phyloP scores from a whole-genome alignment of 1,140 invertebrate species.

The Drosophila takahashii region DNA sequence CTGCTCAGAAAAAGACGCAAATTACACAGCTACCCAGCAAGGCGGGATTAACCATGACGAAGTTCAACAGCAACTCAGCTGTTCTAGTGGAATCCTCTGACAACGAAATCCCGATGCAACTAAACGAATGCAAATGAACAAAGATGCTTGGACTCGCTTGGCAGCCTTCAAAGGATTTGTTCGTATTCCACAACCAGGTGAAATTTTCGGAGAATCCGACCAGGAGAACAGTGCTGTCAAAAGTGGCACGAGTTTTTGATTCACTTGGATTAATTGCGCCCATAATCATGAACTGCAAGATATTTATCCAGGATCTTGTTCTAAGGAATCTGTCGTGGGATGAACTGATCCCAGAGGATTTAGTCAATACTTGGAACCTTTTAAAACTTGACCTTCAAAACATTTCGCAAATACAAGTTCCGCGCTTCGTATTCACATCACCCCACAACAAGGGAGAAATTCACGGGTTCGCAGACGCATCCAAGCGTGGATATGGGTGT shows the following conservation, averaged over 20 bases:
- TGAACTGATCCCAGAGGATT: neutral
- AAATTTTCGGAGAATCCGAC: neutral
- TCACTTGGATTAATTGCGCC: neutral
- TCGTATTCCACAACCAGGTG: neutral
- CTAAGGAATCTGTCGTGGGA: neutral
- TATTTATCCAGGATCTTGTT: neutral
- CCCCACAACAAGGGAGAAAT: too few species aligned
- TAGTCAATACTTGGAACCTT: too few species aligned
- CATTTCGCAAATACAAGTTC: too few species aligned
- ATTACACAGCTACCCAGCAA: neutral
- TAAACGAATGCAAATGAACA: neutral
- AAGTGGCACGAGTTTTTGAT: too few species aligned
- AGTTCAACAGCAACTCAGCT: neutral
- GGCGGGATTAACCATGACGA: neutral
- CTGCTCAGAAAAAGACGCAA: neutral
- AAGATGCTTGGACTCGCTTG: neutral
- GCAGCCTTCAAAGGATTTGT: neutral
- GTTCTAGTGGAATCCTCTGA: neutral
- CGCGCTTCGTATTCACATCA: too few species aligned
- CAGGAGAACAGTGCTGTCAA: neutral
- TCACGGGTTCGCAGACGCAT: too few species aligned
- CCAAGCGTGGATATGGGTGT: too few species aligned
- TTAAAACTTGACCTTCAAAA: too few species aligned
- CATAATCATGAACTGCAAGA: neutral
- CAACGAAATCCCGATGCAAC: neutral